Evolutionary conservation across 2,888 invertebrate genomes (phyloP), one percentile per base, ranked within the genome.

Genomic region (Leptinotarsa rubiginosa): DNA sequence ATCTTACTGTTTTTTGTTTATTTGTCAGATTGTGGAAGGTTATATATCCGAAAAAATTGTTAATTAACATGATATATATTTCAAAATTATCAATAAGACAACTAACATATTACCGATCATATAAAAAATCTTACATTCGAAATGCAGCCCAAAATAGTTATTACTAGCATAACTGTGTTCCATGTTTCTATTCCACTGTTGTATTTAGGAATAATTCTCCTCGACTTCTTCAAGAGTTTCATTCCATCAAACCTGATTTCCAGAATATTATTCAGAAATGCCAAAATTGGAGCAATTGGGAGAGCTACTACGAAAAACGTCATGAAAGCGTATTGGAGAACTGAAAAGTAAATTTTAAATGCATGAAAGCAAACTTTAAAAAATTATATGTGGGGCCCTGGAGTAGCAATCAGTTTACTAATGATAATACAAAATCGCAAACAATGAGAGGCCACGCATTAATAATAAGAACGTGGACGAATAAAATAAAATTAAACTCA

Each of bases 281-380:
- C 92, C 79, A 92, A 90, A 22, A 92, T 82, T 0, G 93, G 92
- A 18, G 92, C 92, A 59, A 93, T 85, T 0, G 93, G 92, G 84
- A 93, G 92, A 0, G 91, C 92, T 20, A 91, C 90, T 25, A 92
- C 91, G 84, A 93, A 93, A 70, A 93, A 88, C 1, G 91, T 92
- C 59, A 92, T 90, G 83, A 92, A 92, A 2, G 92, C 92, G 85
- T 91, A 92, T 85, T 93, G 92, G 65, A 92, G 88, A 7, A 62
- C 75, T 75, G 65, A 65, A 71, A 74, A 31, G n/a, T 20, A 18
- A 47, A 31, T 56, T 25, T 41, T 41, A 4, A 10, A 41, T 41
- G 0, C 41, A 41, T 41, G 41, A 41, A 41, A 41, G 41, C 41
- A 41, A 41, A 41, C 10, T 41, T 10, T 10, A 41, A 41, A 41